Percentiles rank a stretch among this genome's conserved stretches.
Evolutionary conservation across 2,113 vertebrate species (phyloP).

Genomic region (Cebidichthys violaceus): DNA sequence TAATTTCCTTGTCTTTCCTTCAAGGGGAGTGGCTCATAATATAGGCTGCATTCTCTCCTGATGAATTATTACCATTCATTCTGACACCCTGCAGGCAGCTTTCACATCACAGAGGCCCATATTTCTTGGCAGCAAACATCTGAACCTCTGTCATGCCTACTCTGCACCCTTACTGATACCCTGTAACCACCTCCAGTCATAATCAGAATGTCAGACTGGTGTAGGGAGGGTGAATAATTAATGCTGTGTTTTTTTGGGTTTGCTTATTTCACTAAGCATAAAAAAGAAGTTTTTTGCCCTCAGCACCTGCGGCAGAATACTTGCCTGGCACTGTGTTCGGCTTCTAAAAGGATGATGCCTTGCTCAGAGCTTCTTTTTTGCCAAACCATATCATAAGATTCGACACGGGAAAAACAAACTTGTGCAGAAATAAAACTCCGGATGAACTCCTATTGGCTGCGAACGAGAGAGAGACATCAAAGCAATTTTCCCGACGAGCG

Average conservation of each 20-base stretch:
- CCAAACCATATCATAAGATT: constrained; percentile 65
- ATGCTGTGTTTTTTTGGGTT: constrained; percentile 73
- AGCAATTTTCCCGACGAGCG: constrained; percentile 11
- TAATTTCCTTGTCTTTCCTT: constrained; percentile 53
- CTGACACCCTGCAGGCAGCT: constrained; percentile 49
- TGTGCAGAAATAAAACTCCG: constrained; percentile 46
- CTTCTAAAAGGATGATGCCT: constrained; percentile 65
- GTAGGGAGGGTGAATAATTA: constrained; percentile 78
- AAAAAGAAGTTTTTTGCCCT: constrained; percentile 69
- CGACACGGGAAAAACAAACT: constrained; percentile 69
- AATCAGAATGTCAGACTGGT: constrained; percentile 72
- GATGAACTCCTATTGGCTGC: constrained; percentile 55
- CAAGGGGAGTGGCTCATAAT: constrained; percentile 49
- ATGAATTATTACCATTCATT: constrained; percentile 59
- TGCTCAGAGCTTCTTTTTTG: constrained; percentile 56
- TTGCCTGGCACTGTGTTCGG: constrained; percentile 66
- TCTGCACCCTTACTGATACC: constrained; percentile 68
- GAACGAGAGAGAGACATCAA: constrained; percentile 61
- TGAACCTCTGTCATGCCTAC: constrained; percentile 63
- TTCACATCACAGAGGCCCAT: constrained; percentile 45
- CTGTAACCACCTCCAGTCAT: constrained; percentile 71
- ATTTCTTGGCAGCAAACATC: constrained; percentile 68
- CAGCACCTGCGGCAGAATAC: constrained; percentile 66
- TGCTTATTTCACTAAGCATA: constrained; percentile 69
- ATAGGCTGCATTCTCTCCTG: constrained; percentile 35